A percentile compares a stretch with the other conserved stretches of the same genome.
These are phyloP conservation scores for Papilio helenus DNA, from an alignment of 1,140 invertebrate genomes.

Conservation along the genomic window DNA sequence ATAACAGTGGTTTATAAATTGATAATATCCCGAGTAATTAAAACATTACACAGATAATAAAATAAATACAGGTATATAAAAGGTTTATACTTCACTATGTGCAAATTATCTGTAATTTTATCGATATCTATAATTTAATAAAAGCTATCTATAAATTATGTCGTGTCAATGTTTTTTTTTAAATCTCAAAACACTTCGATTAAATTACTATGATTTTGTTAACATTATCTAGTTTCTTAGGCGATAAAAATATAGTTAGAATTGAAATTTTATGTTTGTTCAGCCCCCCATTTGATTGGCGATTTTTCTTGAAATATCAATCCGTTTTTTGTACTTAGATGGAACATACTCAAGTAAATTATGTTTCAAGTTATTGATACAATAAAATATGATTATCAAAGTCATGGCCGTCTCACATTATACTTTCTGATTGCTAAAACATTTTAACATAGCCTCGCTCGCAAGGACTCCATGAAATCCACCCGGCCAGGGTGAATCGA, in stretches of 20 bases:
- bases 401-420: no score
- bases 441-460: slow-evolving; percentile 50
- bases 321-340: no score
- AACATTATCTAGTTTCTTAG: not conserved
- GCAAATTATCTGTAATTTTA: not conserved
- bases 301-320: no score
- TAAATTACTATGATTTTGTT: not conserved
- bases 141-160: not conserved
- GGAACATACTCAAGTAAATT: no score
- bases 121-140: not conserved
- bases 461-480: slow-evolving; percentile 74
- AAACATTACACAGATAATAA: not conserved
- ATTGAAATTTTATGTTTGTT: no score
- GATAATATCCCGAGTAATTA: not conserved
- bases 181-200: not conserved
- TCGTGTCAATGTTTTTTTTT: not conserved
- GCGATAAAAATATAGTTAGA: no score
- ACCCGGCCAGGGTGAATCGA: slow-evolving; percentile 62
- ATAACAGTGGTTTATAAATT: not conserved
- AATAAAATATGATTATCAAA: no score
- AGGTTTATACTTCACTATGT: not conserved
- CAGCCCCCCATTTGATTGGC: no score
- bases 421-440: no score
- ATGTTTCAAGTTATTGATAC: no score
- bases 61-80: no score